Evolutionary conservation across 2,888 invertebrate species (phyloP).

Genomic region (Nephrotoma guestfalica): DNA sequence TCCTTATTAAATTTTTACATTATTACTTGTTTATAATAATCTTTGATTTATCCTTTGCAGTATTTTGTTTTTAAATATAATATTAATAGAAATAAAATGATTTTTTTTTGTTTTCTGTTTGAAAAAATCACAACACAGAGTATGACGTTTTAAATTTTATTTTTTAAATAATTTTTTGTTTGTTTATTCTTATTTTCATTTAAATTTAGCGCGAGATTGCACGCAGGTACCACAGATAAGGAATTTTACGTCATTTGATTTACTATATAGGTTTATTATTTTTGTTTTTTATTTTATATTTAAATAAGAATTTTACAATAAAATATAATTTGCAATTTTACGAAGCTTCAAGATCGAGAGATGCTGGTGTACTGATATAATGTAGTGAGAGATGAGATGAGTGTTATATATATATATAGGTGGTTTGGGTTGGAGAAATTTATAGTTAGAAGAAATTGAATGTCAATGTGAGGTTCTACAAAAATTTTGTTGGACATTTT

Average conservation of each 20-base stretch:
- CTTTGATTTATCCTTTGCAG: not conserved
- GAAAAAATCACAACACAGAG: slow-evolving; percentile 13
- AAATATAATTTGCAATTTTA: not conserved
- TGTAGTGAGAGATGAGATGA: not conserved
- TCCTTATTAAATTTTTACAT: not conserved
- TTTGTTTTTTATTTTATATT: not conserved
- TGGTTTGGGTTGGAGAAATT: not conserved
- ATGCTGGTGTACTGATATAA: not conserved
- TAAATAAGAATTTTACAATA: not conserved
- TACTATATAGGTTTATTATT: slow-evolving; percentile 8
- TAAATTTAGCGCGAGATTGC: slow-evolving; percentile 4
- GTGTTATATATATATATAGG: too few relatives aligned
- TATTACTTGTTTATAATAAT: slow-evolving; percentile 1
- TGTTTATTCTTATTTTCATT: not conserved
- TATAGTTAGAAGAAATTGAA: not conserved
- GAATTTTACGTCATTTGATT: slow-evolving; percentile 10
- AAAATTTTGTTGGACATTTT: not conserved
- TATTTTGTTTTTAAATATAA: not conserved
- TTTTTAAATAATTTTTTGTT: not conserved
- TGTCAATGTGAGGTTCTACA: not conserved
- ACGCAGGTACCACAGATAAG: slow-evolving; percentile 11
- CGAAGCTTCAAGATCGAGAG: not conserved
- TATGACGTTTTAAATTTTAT: slow-evolving; percentile 8
- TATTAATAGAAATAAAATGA: not conserved
- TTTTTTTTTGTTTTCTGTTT: slow-evolving; percentile 6